Percentiles rank a stretch among this genome's conserved stretches.
These are phyloP conservation scores for Illadopsis cleaveri DNA, from an alignment of 2,113 vertebrate species.

Conservation along the genomic window DNA sequence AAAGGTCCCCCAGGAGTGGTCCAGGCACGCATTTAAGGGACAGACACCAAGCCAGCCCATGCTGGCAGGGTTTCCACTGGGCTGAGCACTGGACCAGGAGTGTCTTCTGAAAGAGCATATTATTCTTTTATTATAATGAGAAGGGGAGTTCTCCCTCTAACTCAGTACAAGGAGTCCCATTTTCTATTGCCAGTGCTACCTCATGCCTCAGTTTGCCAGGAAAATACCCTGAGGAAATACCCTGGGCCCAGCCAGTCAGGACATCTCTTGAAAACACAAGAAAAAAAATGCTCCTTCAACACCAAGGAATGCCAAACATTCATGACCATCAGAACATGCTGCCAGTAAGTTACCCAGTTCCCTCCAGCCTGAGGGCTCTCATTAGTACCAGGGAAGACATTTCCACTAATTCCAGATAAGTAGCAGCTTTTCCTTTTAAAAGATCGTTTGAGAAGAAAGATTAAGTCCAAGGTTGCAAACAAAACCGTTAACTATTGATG, in stretches of 20 bases:
- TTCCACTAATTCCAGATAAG: not conserved
- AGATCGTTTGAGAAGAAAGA: not conserved
- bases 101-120: not conserved
- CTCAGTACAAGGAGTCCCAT: not conserved
- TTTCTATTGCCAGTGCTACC: not conserved
- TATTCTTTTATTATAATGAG: not conserved
- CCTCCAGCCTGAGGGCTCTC: not conserved
- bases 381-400: not conserved
- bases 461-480: not conserved
- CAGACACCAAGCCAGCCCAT: not conserved
- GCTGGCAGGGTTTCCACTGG: not conserved
- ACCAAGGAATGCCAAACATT: not conserved
- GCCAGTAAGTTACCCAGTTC: not conserved
- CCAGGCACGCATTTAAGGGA: not conserved
- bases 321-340: not conserved
- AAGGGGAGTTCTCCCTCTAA: not conserved
- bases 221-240: not conserved
- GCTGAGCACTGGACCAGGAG: not conserved
- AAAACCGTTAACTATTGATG: not conserved
- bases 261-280: not conserved
- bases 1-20: not conserved
- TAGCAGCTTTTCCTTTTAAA: constrained; percentile 1
- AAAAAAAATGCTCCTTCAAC: not conserved
- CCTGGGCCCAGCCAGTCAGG: not conserved
- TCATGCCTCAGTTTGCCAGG: not conserved